Conservation (phyloP, 2,113 vertebrate species). For the Acrocephalus kingi region DNA sequence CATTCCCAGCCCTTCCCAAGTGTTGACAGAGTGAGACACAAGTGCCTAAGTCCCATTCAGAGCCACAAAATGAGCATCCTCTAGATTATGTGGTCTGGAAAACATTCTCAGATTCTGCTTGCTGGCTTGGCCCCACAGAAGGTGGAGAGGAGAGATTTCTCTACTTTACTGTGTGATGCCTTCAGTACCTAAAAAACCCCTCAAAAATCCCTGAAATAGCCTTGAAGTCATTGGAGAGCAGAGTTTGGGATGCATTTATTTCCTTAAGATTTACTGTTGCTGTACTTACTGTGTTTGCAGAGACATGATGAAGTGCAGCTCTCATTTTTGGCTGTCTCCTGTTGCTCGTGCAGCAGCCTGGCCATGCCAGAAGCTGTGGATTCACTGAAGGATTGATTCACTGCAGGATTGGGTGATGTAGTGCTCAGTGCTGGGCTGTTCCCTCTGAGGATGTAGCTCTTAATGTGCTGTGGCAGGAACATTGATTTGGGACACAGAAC, state of each 20-base stretch:
- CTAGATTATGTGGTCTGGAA: background rate
- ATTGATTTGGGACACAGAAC: background rate
- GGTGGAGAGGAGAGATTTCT: background rate
- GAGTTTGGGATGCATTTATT: background rate
- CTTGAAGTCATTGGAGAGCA: background rate
- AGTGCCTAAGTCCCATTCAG: background rate
- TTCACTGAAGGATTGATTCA: background rate
- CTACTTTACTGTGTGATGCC: background rate
- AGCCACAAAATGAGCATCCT: constrained; percentile 20
- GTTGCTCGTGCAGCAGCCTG: background rate
- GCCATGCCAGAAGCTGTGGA: background rate
- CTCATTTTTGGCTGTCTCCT: background rate
- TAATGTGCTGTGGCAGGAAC: background rate
- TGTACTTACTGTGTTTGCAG: background rate
- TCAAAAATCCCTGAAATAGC: background rate
- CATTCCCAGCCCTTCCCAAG: background rate
- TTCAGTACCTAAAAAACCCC: background rate
- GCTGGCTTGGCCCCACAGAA: background rate
- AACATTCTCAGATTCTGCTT: background rate
- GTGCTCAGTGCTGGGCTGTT: background rate
- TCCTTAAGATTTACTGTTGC: background rate
- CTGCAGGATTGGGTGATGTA: background rate
- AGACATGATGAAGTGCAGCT: background rate
- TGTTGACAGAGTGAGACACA: constrained; percentile 2
- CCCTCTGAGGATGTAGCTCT: constrained; percentile 11